Conservation (phyloP, 1,140 invertebrate species). For the Drosophila sproati region DNA sequence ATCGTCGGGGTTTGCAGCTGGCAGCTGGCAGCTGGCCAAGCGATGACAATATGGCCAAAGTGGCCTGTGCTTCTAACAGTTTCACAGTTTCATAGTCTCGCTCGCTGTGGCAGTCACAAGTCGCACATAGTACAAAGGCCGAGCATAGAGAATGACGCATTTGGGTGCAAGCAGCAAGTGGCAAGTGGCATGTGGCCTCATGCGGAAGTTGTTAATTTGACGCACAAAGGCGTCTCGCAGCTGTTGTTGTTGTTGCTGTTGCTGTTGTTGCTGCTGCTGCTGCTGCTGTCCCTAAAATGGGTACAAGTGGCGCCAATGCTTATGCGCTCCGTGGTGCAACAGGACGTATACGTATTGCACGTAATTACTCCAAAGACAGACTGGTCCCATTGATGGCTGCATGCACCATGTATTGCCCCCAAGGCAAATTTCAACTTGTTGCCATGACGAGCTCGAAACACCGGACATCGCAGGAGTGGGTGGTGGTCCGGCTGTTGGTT, state of each 20-base stretch:
- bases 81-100: conserved; percentile 1
- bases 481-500: background rate
- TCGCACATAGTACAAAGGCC: conserved; percentile 46
- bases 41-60: conserved; percentile 69
- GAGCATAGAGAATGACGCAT: conserved; percentile 76
- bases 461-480: background rate
- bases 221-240: conserved; percentile 66
- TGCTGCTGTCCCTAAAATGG: conserved; percentile 41
- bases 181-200: conserved; percentile 78
- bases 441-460: conserved; percentile 22
- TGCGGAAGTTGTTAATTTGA: conserved; percentile 83
- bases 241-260: background rate
- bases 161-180: conserved; percentile 78
- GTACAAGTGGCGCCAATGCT: conserved; percentile 63
- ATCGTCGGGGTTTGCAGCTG: background rate
- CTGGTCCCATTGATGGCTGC: conserved; percentile 42
- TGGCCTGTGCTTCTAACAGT: conserved; percentile 29
- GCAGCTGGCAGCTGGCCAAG: conserved; percentile 67
- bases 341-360: conserved; percentile 69
- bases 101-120: background rate
- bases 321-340: conserved; percentile 57
- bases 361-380: conserved; percentile 55
- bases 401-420: conserved; percentile 11
- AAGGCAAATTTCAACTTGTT: conserved; percentile 18
- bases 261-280: background rate